Evolutionary conservation across 2,888 invertebrate genomes (phyloP).

Genomic region (Heliconius erato): DNA sequence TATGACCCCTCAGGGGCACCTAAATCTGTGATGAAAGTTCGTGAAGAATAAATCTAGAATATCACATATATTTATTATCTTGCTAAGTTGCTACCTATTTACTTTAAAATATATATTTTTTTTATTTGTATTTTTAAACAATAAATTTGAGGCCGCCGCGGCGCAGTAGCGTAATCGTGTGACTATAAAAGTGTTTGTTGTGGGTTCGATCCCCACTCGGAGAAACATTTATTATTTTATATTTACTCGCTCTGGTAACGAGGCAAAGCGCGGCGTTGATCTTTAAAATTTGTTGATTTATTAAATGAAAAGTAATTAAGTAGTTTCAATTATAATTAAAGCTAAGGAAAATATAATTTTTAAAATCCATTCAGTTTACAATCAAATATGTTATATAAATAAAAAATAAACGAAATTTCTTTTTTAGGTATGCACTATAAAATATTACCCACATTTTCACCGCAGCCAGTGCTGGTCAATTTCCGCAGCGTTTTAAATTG

Average conservation of each 20-base stretch:
- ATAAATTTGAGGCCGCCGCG: no score
- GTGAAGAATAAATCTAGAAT: background rate
- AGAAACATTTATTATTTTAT: no score
- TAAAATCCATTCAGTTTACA: background rate
- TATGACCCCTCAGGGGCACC: background rate
- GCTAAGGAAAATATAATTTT: background rate
- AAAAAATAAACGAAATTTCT: background rate
- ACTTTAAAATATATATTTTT: no score
- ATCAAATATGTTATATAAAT: background rate
- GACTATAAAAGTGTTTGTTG: no score
- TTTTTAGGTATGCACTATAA: conserved; percentile 15
- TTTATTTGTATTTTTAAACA: no score
- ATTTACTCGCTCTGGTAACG: no score
- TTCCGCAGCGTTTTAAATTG: conserved; percentile 20
- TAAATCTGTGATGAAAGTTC: conserved; percentile 2
- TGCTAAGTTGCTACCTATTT: no score
- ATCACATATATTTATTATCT: background rate
- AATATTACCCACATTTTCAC: conserved; percentile 10
- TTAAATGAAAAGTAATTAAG: background rate
- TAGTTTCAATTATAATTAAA: background rate
- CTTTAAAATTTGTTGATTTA: background rate
- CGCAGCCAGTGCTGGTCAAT: conserved; percentile 15
- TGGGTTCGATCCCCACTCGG: no score
- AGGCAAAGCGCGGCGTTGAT: no score
- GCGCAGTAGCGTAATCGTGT: no score